Conservation (phyloP, 2,797 vertebrate genomes). For the Chelmon rostratus region DNA sequence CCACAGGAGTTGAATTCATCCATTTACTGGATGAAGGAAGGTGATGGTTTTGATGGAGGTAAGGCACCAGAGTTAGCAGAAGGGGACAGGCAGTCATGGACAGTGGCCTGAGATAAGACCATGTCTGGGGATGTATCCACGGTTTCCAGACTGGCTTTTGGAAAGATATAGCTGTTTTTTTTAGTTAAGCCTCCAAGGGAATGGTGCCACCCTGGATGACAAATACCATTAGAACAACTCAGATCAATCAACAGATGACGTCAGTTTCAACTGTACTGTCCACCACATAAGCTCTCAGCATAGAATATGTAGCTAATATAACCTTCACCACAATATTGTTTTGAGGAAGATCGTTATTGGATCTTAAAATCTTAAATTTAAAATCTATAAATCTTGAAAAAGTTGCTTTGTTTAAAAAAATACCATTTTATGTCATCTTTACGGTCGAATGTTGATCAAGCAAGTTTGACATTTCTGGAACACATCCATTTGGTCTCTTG, state of each 20-base stretch:
- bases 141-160: slow-evolving; percentile 54
- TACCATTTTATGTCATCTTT: no score
- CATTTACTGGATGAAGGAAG: slow-evolving; percentile 24
- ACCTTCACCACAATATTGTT: no score
- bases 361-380: no score
- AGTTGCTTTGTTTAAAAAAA: no score
- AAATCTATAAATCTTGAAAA: no score
- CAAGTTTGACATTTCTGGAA: no score
- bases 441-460: no score
- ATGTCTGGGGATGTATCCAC: slow-evolving; percentile 24
- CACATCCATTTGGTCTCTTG: no score
- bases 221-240: slow-evolving; percentile 8
- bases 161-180: slow-evolving; percentile 47
- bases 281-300: no score
- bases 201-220: slow-evolving; percentile 27
- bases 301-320: no score
- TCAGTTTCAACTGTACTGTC: no score
- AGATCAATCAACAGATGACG: background rate
- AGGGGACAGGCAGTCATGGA: background rate
- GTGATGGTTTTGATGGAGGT: slow-evolving; percentile 34
- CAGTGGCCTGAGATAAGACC: slow-evolving; percentile 11
- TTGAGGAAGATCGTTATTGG: no score
- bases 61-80: slow-evolving; percentile 16
- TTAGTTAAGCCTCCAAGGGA: slow-evolving; percentile 48
- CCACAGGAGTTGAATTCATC: slow-evolving; percentile 67